Percentiles rank a stretch among this genome's conserved stretches.
Evolutionary conservation across 1,140 invertebrate species (phyloP).

Genomic region (Leptestheria dahalacensis): DNA sequence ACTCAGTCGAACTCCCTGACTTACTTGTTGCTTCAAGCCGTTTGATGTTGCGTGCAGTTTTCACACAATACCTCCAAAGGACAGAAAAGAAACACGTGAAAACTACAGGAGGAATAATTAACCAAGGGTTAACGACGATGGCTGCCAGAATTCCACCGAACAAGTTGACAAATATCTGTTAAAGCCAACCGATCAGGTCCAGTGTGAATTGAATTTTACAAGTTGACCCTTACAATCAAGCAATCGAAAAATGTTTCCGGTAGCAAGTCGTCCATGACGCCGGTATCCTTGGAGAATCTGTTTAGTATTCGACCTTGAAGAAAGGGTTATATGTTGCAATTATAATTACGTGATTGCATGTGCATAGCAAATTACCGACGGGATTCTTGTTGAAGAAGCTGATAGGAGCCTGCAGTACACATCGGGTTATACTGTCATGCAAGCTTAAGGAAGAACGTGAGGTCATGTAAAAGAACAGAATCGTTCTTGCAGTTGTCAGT

Average conservation of each 20-base stretch:
- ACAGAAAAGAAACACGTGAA: constrained; percentile 36
- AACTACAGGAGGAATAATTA: constrained; percentile 37
- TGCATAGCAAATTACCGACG: constrained; percentile 42
- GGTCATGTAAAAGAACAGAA: constrained; percentile 56
- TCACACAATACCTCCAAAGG: constrained; percentile 40
- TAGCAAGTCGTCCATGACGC: constrained; percentile 67
- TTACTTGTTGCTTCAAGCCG: constrained; percentile 37
- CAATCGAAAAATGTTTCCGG: constrained; percentile 56
- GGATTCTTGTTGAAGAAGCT: constrained; percentile 69
- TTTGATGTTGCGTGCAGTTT: constrained; percentile 42
- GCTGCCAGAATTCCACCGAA: constrained; percentile 36
- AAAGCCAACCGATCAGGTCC: not conserved
- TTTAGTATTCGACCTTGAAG: constrained; percentile 58
- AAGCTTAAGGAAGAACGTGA: constrained; percentile 62
- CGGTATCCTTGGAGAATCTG: constrained; percentile 72
- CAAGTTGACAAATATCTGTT: constrained; percentile 26
- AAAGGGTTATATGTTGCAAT: not conserved
- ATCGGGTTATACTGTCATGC: constrained; percentile 65
- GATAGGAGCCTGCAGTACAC: constrained; percentile 60
- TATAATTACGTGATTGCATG: no score
- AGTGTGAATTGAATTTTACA: constrained; percentile 36
- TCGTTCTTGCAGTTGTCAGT: no score
- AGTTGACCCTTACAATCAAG: constrained; percentile 41
- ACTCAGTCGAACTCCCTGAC: no score
- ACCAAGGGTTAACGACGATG: constrained; percentile 38